Conservation (phyloP, 2,797 vertebrate species). For the Protonibea diacanthus region DNA sequence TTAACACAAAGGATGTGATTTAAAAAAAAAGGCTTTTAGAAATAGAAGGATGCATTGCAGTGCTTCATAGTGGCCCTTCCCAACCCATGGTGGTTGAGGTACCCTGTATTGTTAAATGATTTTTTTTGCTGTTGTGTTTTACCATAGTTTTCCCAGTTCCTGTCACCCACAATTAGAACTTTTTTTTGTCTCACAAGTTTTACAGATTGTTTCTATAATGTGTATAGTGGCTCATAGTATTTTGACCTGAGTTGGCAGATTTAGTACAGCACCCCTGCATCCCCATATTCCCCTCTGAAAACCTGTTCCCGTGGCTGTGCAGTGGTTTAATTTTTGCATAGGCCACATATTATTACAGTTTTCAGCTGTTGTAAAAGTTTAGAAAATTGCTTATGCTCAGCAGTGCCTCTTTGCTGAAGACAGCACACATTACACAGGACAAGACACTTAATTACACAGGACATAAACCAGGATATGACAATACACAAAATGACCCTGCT, state of each 20-base stretch:
- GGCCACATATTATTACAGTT: neutral
- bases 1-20: too few species aligned
- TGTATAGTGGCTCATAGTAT: neutral
- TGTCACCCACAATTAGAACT: neutral
- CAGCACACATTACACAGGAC: neutral
- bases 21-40: neutral
- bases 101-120: too few species aligned
- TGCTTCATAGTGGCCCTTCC: neutral
- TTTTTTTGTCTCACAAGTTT: neutral
- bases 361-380: neutral
- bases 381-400: neutral
- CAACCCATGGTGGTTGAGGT: neutral
- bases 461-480: neutral
- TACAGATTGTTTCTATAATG: neutral
- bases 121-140: neutral
- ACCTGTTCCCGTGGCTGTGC: neutral
- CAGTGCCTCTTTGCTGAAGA: neutral
- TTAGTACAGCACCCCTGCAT: neutral
- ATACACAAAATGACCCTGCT: neutral
- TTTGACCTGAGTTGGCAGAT: neutral
- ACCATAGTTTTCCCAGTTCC: neutral
- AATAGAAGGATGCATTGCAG: too few species aligned
- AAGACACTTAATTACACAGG: conserved; percentile 9
- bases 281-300: neutral
- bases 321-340: neutral